These are phyloP conservation scores for Spodoptera littoralis DNA, from an alignment of 2,888 invertebrate genomes.

Conservation along the genomic window DNA sequence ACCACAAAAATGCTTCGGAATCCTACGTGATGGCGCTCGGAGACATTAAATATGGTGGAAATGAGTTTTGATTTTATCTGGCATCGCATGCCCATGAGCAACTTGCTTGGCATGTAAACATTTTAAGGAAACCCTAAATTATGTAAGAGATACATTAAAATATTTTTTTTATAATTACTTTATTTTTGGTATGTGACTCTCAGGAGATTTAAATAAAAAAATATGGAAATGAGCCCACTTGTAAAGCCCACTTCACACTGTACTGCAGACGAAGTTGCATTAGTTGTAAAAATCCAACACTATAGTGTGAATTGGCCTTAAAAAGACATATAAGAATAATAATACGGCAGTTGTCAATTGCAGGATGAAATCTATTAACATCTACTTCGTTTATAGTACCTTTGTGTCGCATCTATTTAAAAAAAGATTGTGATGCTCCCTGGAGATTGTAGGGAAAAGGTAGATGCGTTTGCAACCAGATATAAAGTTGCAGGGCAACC, in stretches of 20 bases:
- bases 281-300: conserved; percentile 37
- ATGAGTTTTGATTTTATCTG: conserved; percentile 64
- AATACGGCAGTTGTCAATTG: neutral
- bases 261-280: conserved; percentile 41
- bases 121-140: conserved; percentile 22
- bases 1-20: conserved; percentile 56
- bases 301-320: conserved; percentile 45
- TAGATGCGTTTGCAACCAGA: conserved; percentile 64
- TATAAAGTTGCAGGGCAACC: conserved; percentile 46
- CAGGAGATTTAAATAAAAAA: no score
- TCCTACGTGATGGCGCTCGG: conserved; percentile 59
- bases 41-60: conserved; percentile 58
- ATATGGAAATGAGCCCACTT: conserved; percentile 9
- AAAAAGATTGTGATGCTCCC: conserved; percentile 34
- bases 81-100: conserved; percentile 56
- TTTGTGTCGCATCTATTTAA: conserved; percentile 10
- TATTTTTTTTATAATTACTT: no score
- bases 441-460: conserved; percentile 37
- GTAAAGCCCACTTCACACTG: conserved; percentile 44
- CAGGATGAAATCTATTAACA: conserved; percentile 36
- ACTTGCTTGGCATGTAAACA: conserved; percentile 15
- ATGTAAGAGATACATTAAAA: conserved; percentile 11
- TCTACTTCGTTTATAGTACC: conserved; percentile 21
- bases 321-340: conserved; percentile 40
- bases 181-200: no score